phyloP scores from a whole-genome alignment of 2,797 vertebrate species.

The Podarcis siculus region DNA sequence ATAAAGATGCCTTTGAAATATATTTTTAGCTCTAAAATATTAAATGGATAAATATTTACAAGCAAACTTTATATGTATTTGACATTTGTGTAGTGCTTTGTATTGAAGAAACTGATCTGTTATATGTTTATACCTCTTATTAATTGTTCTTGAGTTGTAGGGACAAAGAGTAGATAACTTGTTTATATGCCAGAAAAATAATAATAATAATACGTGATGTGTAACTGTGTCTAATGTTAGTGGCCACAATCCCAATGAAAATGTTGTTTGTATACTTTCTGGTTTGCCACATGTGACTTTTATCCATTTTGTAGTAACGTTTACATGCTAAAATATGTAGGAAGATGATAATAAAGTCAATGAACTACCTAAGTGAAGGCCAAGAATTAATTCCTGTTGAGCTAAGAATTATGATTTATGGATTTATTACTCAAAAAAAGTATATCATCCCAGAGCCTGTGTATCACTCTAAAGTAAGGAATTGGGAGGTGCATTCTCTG shows the following conservation, averaged over 20 bases:
- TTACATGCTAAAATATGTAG: conserved; percentile 57
- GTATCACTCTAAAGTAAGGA: too few relatives aligned
- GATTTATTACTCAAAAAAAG: not conserved
- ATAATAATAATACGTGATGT: conserved; percentile 16
- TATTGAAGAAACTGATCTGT: conserved; percentile 51
- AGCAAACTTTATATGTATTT: conserved; percentile 74
- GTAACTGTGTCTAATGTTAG: conserved; percentile 53
- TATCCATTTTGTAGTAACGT: conserved; percentile 58
- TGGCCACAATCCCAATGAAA: conserved; percentile 55
- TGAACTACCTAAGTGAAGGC: conserved; percentile 57
- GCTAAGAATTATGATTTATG: conserved; percentile 36
- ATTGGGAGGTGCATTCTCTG: not conserved
- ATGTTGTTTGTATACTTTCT: conserved; percentile 58
- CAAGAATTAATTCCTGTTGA: conserved; percentile 71
- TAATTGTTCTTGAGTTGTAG: conserved; percentile 32
- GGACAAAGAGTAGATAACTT: conserved; percentile 50
- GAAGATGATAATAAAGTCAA: conserved; percentile 64
- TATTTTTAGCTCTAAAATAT: conserved; percentile 68
- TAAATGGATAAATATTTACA: conserved; percentile 69
- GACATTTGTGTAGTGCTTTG: conserved; percentile 68
- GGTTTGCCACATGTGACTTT: conserved; percentile 33
- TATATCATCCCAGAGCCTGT: not conserved
- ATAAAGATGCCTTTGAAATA: conserved; percentile 68
- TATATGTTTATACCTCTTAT: conserved; percentile 48
- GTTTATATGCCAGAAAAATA: conserved; percentile 49